phyloP scores from a whole-genome alignment of 2,888 invertebrate species.

The Sussaba pulchella region DNA sequence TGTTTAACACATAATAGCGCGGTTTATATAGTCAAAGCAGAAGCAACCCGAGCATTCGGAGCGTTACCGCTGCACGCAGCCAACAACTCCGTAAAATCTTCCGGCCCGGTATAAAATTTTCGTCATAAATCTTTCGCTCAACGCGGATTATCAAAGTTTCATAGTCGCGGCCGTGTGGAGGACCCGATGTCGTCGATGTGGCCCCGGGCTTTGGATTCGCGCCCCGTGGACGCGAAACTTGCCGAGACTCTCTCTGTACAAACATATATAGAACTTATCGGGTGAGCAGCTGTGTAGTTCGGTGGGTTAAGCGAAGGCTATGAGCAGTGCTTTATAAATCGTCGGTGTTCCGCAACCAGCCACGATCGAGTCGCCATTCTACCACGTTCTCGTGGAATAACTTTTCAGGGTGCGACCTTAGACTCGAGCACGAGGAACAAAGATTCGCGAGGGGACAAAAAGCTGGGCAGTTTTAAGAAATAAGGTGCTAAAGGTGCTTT shows the following conservation, averaged over 20 bases:
- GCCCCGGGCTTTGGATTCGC: slow-evolving; percentile 31
- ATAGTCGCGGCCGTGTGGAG: slow-evolving; percentile 60
- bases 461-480: slow-evolving; percentile 40
- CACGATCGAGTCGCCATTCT: slow-evolving; percentile 25
- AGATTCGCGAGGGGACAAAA: background rate
- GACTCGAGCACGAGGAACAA: background rate
- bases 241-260: slow-evolving; percentile 17
- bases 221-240: slow-evolving; percentile 48
- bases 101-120: slow-evolving; percentile 65
- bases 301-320: background rate
- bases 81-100: slow-evolving; percentile 62
- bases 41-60: slow-evolving; percentile 10
- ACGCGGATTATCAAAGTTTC: slow-evolving; percentile 72
- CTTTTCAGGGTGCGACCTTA: slow-evolving; percentile 8
- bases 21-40: background rate
- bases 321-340: slow-evolving; percentile 33
- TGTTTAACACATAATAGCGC: background rate
- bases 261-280: slow-evolving; percentile 1
- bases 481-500: slow-evolving; percentile 40
- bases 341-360: background rate
- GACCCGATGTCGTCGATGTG: slow-evolving; percentile 56
- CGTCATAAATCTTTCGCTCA: slow-evolving; percentile 71
- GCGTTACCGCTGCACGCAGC: slow-evolving; percentile 32
- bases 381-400: background rate
- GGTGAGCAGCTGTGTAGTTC: slow-evolving; percentile 9